These are phyloP conservation scores for Plagodis dolabraria DNA, from an alignment of 2,888 invertebrate genomes.

Conservation along the genomic window DNA sequence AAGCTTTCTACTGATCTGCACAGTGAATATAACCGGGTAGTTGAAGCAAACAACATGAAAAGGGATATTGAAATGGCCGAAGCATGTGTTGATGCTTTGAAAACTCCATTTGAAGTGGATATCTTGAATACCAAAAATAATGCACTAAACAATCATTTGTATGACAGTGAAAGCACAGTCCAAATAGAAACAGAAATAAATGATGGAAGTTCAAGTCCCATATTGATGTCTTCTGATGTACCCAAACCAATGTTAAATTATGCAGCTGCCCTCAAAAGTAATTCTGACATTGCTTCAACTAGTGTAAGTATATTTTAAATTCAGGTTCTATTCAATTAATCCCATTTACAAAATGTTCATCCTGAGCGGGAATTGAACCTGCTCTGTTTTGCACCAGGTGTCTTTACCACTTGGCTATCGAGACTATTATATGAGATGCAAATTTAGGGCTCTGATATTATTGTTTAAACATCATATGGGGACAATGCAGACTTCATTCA, in stretches of 20 bases:
- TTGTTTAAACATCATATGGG: no score
- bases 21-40: conserved; percentile 56
- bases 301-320: conserved; percentile 61
- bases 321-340: no score
- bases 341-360: no score
- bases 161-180: conserved; percentile 48
- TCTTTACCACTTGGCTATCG: no score
- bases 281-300: conserved; percentile 58
- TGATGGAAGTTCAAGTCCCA: conserved; percentile 58
- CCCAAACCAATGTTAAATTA: conserved; percentile 63
- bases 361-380: no score
- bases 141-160: conserved; percentile 53
- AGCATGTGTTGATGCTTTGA: conserved; percentile 70
- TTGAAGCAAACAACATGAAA: conserved; percentile 60
- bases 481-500: no score
- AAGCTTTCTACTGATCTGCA: conserved; percentile 68
- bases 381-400: no score
- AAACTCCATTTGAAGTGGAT: conserved; percentile 60
- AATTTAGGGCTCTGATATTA: no score
- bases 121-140: conserved; percentile 63
- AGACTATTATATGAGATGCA: no score
- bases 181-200: conserved; percentile 52
- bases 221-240: conserved; percentile 50
- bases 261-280: conserved; percentile 68
- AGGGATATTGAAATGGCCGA: conserved; percentile 71